phyloP scores from a whole-genome alignment of 2,888 invertebrate species.

The Acleris laterana region DNA sequence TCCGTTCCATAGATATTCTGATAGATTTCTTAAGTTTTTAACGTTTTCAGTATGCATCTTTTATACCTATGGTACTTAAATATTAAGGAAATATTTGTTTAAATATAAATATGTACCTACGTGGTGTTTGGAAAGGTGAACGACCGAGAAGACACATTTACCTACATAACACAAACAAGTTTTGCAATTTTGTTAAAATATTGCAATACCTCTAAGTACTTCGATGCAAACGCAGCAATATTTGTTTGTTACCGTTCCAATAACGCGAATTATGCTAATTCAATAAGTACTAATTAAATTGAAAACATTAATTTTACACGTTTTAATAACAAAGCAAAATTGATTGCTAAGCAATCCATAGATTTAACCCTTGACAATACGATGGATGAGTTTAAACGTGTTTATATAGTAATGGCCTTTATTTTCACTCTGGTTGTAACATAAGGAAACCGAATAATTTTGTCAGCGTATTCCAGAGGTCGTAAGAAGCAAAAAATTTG shows the following conservation, averaged over 20 bases:
- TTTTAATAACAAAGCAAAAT: background rate
- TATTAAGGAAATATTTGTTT: no score
- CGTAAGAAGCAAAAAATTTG: no score
- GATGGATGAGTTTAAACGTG: no score
- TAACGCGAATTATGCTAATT: conserved; percentile 28
- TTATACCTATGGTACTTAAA: no score
- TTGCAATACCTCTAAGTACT: conserved; percentile 41
- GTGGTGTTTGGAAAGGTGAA: conserved; percentile 52
- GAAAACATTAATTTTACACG: conserved; percentile 3
- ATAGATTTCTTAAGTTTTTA: no score
- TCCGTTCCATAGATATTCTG: no score
- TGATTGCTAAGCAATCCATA: background rate
- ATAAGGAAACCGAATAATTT: no score
- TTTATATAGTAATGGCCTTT: no score
- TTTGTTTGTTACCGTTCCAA: conserved; percentile 15
- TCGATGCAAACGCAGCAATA: conserved; percentile 38
- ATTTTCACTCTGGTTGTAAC: no score
- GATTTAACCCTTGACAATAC: background rate
- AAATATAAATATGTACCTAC: background rate
- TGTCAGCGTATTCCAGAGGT: no score
- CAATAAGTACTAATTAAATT: conserved; percentile 6
- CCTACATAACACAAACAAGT: conserved; percentile 59
- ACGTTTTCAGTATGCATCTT: no score
- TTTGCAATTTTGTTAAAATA: conserved; percentile 58
- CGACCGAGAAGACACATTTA: conserved; percentile 64